phyloP scores from a whole-genome alignment of 2,113 vertebrate species.

The Mus pahari region DNA sequence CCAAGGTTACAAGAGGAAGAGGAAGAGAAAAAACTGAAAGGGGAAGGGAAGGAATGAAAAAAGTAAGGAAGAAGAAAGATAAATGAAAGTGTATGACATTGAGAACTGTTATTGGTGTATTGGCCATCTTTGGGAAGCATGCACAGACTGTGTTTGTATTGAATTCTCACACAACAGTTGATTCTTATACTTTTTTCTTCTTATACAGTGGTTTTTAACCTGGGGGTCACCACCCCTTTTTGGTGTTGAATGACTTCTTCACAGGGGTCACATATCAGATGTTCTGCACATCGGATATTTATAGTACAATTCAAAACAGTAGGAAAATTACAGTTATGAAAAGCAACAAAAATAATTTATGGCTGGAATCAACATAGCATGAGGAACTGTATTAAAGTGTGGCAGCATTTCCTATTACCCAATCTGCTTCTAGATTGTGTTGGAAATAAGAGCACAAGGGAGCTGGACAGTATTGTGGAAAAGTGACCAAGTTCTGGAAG shows the following conservation, averaged over 20 bases:
- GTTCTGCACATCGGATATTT: background rate
- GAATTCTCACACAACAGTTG: constrained; percentile 29
- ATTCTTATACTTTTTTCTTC: constrained; percentile 28
- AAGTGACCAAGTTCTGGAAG: background rate
- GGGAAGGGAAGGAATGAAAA: background rate
- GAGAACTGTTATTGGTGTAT: background rate
- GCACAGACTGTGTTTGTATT: background rate
- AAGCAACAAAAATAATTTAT: background rate
- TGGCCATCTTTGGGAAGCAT: constrained; percentile 17
- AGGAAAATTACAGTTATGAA: background rate
- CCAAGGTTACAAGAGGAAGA: background rate
- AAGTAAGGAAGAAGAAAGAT: background rate
- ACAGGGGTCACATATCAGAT: background rate
- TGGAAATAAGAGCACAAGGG: background rate
- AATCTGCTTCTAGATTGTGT: background rate
- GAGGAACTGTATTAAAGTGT: background rate
- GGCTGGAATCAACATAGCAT: background rate
- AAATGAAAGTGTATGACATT: background rate
- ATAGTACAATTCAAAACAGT: background rate
- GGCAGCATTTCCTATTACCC: background rate
- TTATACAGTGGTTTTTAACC: background rate
- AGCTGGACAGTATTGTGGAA: fast-evolving
- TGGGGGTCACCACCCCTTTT: background rate
- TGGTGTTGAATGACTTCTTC: background rate
- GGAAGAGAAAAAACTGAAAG: background rate